Conservation (phyloP, 1,140 invertebrate genomes). For the Drosophila yakuba region DNA sequence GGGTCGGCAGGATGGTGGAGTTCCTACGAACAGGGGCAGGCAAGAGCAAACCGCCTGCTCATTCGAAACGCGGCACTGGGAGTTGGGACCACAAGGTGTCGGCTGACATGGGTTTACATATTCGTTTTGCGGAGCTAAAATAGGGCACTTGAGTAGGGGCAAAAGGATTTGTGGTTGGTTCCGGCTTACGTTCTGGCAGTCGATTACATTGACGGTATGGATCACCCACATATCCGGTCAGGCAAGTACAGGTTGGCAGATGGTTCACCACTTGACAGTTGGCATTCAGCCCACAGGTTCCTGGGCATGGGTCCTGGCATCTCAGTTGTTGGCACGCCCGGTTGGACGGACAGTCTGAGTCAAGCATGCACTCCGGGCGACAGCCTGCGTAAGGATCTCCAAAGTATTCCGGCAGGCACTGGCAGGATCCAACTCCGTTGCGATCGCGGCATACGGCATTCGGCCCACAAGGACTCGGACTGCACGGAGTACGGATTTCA, state of each 20-base stretch:
- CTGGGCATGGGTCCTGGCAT: constrained; percentile 90
- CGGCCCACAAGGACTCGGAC: constrained; percentile 89
- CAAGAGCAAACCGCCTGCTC: constrained; percentile 88
- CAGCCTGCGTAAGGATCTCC: constrained; percentile 92
- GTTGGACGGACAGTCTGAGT: constrained; percentile 89
- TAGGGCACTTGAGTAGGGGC: constrained; percentile 22
- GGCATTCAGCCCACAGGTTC: constrained; percentile 90
- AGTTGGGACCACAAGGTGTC: constrained; percentile 88
- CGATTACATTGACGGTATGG: constrained; percentile 87
- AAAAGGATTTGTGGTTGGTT: background rate
- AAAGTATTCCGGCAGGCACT: constrained; percentile 89
- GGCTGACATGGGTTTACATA: constrained; percentile 87
- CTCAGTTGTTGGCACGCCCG: constrained; percentile 89
- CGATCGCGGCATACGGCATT: constrained; percentile 90
- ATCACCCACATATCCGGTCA: constrained; percentile 88
- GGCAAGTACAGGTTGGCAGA: constrained; percentile 89
- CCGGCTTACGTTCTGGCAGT: constrained; percentile 77
- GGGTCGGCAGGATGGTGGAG: constrained; percentile 88
- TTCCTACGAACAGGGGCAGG: constrained; percentile 87
- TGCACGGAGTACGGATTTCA: constrained; percentile 86
- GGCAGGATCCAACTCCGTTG: constrained; percentile 88
- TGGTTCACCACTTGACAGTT: constrained; percentile 91
- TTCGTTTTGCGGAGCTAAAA: constrained; percentile 81
- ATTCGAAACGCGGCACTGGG: constrained; percentile 87
- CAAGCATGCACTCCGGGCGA: constrained; percentile 88